Evolutionary conservation across 2,113 vertebrate species (phyloP).

Genomic region (Cyprinus carpio): DNA sequence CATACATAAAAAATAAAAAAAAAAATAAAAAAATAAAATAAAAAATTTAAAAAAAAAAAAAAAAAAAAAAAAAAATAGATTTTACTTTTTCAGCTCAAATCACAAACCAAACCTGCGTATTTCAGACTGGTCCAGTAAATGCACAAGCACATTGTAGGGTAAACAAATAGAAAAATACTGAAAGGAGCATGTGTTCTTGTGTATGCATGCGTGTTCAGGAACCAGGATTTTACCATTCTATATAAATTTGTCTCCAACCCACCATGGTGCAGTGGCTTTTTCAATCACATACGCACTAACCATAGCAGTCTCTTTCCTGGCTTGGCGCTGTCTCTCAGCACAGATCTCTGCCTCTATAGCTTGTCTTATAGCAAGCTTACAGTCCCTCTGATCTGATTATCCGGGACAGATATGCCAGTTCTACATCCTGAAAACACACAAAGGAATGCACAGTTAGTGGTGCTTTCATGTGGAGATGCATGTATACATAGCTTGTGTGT

Average conservation of each 20-base stretch:
- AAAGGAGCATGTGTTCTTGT: not conserved
- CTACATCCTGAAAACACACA: conserved; percentile 56
- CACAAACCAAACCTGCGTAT: not conserved
- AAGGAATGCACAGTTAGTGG: not conserved
- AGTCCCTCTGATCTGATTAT: conserved; percentile 65
- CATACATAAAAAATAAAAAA: too few relatives aligned
- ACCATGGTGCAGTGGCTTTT: conserved; percentile 3
- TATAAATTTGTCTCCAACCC: not conserved
- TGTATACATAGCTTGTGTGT: not conserved
- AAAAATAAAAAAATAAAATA: not conserved
- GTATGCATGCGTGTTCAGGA: not conserved
- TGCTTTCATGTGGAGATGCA: not conserved
- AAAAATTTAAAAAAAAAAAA: not conserved
- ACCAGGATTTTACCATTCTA: not conserved
- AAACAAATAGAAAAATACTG: not conserved
- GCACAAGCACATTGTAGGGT: not conserved
- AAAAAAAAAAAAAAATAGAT: not conserved
- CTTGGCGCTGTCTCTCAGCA: conserved; percentile 55
- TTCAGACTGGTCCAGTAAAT: not conserved
- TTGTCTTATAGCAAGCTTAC: conserved; percentile 66
- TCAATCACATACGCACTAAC: conserved; percentile 46
- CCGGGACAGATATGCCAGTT: conserved; percentile 61
- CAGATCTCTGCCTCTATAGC: conserved; percentile 64
- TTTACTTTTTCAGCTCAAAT: not conserved
- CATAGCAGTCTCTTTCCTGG: conserved; percentile 55